Evolutionary conservation across 2,888 invertebrate species (phyloP), one percentile per base, ranked within the genome.

Genomic region (Cylloceria caligata): DNA sequence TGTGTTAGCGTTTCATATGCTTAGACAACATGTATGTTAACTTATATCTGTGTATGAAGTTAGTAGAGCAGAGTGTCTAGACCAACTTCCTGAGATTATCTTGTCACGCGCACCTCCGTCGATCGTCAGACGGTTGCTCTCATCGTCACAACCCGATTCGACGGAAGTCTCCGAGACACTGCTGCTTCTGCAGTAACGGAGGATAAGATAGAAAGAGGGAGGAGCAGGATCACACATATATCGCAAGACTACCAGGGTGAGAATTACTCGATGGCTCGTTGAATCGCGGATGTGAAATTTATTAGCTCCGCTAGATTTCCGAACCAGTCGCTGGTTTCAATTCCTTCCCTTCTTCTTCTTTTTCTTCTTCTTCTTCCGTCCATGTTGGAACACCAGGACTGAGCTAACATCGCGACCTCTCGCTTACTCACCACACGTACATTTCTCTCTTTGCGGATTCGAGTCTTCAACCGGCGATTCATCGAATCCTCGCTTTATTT

Each of bases 251-350:
- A 64, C 21, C 52, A 74, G 16, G 27, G 39, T 47, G 47, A 76
- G 82, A 83, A 85, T 84, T 84, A 84, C 72, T 83, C 71, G 80
- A 79, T 73, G 81, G 83, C 80, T 85, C 83, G 83, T 85, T 85
- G 83, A 82, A 75, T 67, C 78, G 67, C 87, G 84, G 86, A 85
- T 86, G 84, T 73, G 72, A 86, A 86, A 87, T 87, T 86, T 85
- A 87, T 87, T 86, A 83, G 85, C 80, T 84, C 85, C 71, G 71
- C 76, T 74, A 67, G 45, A 16, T 73, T 24, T 16, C 30, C 45
- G 34, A 39, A 65, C 55, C 36, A 47, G 69, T 71, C 45, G 30
- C 52, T 27, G 52, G 11, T 27, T 34, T 21, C 3, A 19, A 11
- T 39, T 27, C 21, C 47, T 21, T 34, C 21, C 11, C 21, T 16